Conservation (phyloP, 1,140 invertebrate genomes). For the Wiebesia pumilae region DNA sequence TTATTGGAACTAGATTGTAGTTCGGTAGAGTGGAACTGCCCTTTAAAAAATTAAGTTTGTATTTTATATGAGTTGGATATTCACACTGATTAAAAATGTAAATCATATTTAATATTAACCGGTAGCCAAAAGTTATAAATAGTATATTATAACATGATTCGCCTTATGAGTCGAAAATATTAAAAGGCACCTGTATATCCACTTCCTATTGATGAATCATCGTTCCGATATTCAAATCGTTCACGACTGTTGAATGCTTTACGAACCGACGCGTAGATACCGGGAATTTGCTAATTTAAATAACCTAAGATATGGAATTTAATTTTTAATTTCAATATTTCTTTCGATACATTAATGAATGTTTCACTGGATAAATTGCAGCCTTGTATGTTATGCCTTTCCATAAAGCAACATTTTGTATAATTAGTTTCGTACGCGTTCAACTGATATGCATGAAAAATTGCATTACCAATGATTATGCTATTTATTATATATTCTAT, state of each 20-base stretch:
- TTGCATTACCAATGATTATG: too few relatives aligned
- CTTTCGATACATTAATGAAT: too few relatives aligned
- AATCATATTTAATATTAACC: neutral
- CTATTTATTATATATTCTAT: too few relatives aligned
- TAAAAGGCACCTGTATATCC: conserved; percentile 2
- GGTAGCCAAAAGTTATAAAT: neutral
- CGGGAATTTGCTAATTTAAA: conserved; percentile 34
- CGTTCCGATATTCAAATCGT: neutral
- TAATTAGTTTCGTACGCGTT: too few relatives aligned
- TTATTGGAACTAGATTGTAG: too few relatives aligned
- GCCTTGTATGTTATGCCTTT: too few relatives aligned
- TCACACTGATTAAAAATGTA: neutral
- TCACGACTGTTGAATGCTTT: neutral
- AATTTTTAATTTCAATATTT: conserved; percentile 8
- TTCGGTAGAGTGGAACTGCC: too few relatives aligned
- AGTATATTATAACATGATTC: neutral
- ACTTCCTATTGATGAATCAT: conserved; percentile 42
- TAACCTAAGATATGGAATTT: conserved; percentile 32
- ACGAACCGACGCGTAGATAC: neutral
- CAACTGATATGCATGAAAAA: too few relatives aligned
- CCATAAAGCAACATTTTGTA: too few relatives aligned
- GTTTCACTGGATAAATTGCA: too few relatives aligned
- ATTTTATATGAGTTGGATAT: neutral
- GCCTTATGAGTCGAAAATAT: neutral
- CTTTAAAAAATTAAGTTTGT: too few relatives aligned